These are phyloP conservation scores for Empidonax alnorum DNA, from an alignment of 2,113 vertebrate genomes.

Conservation along the genomic window DNA sequence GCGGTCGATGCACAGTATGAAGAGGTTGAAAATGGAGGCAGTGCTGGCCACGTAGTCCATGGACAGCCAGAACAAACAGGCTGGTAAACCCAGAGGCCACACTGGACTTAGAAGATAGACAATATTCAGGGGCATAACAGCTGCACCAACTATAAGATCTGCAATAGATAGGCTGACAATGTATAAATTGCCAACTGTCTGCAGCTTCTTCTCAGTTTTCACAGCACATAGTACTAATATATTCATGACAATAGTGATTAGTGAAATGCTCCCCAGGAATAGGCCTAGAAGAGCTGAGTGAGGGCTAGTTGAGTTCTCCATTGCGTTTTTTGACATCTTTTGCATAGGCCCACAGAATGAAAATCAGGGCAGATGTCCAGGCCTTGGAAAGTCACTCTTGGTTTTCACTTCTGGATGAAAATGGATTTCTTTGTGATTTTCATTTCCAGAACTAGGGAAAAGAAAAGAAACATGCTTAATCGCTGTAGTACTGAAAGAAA, in stretches of 20 bases:
- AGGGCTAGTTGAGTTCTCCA: constrained; percentile 46
- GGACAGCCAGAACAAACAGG: constrained; percentile 96
- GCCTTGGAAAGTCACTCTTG: neutral
- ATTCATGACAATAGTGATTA: constrained; percentile 90
- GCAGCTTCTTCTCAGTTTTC: constrained; percentile 87
- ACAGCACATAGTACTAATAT: constrained; percentile 89
- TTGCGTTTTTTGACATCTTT: constrained; percentile 66
- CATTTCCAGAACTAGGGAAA: neutral
- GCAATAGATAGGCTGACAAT: constrained; percentile 92
- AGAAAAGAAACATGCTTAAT: neutral
- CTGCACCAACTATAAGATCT: constrained; percentile 89
- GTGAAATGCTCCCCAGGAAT: constrained; percentile 82
- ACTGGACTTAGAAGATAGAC: constrained; percentile 79
- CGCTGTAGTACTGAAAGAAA: neutral
- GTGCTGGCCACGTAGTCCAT: constrained; percentile 98
- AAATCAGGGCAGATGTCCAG: neutral
- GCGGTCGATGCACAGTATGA: constrained; percentile 90
- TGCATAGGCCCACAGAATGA: neutral
- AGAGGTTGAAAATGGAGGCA: constrained; percentile 93
- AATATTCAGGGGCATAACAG: constrained; percentile 93
- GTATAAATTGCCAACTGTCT: constrained; percentile 94
- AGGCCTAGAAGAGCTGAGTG: constrained; percentile 78
- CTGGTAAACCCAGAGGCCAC: constrained; percentile 82
- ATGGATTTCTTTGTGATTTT: neutral
- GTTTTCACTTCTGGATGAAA: neutral